phyloP scores from a whole-genome alignment of 2,888 invertebrate genomes.

The Baronia brevicornis region DNA sequence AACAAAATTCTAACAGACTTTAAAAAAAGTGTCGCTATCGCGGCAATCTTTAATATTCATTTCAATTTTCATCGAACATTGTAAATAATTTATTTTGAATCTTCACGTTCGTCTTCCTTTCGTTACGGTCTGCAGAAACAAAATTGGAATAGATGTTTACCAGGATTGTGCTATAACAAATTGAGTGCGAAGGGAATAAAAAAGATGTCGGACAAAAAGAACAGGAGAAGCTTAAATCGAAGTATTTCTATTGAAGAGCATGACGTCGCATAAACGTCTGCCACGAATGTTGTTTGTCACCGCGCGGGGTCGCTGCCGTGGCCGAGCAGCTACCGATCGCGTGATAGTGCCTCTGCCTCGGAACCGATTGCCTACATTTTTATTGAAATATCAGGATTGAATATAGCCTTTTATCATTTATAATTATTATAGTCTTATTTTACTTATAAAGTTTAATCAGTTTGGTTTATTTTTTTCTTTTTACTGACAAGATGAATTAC shows the following conservation, averaged over 20 bases:
- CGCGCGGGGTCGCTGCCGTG: conserved; percentile 27
- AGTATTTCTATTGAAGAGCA: conserved; percentile 68
- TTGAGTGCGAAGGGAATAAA: conserved; percentile 38
- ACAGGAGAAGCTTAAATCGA: conserved; percentile 54
- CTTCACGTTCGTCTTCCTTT: conserved; percentile 2
- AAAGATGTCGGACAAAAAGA: conserved; percentile 50
- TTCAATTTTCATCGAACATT: too few species aligned
- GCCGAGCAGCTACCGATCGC: conserved; percentile 36
- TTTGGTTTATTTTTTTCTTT: too few species aligned
- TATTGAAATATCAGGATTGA: conserved; percentile 46
- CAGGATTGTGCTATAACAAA: conserved; percentile 34
- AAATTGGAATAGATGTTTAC: conserved; percentile 15
- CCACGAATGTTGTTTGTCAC: conserved; percentile 70
- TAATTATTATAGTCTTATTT: too few species aligned
- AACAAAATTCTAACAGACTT: not conserved
- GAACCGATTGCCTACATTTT: conserved; percentile 35
- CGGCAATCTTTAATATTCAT: not conserved
- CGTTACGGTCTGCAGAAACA: conserved; percentile 6
- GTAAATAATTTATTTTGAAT: conserved; percentile 1
- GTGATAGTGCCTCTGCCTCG: conserved; percentile 45
- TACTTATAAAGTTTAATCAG: too few species aligned
- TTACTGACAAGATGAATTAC: too few species aligned
- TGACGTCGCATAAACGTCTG: conserved; percentile 67
- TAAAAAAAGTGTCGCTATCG: not conserved
- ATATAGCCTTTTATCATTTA: conserved; percentile 15